A percentile compares a stretch with the other conserved stretches of the same genome.
Evolutionary conservation across 2,113 vertebrate species (phyloP).

Genomic region (Jaculus jaculus): DNA sequence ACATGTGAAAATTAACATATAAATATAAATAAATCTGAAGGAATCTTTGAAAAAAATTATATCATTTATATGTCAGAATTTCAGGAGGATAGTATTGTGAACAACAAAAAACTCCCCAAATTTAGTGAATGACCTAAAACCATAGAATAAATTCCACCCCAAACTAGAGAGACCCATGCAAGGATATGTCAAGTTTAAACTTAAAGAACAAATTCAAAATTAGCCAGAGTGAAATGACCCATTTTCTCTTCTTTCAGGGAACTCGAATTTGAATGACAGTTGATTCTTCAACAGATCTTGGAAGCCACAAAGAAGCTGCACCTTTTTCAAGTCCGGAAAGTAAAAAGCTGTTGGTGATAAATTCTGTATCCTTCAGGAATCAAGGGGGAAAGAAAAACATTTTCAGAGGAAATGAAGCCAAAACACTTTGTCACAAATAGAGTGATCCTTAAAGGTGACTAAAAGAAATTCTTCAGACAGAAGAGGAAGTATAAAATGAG

Average conservation of each 20-base stretch:
- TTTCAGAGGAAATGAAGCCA: background rate
- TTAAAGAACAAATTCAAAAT: background rate
- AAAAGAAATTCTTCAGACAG: background rate
- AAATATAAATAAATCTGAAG: background rate
- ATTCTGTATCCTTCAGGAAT: background rate
- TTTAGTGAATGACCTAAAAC: background rate
- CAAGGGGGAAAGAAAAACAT: background rate
- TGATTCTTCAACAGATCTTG: background rate
- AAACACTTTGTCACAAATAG: background rate
- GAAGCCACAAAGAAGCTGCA: background rate
- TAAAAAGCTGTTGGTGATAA: background rate
- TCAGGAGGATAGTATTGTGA: background rate
- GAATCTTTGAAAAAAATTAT: background rate
- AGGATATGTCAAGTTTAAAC: background rate
- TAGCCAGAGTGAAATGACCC: background rate
- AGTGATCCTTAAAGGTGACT: background rate
- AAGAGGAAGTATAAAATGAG: background rate
- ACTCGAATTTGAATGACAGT: background rate
- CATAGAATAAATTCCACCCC: background rate
- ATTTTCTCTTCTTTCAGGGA: no score
- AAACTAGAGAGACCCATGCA: background rate
- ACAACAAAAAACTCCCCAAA: background rate
- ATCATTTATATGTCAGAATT: background rate
- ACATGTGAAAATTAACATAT: background rate
- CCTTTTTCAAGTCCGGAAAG: background rate